Evolutionary conservation across 2,888 invertebrate genomes (phyloP).

Genomic region (Alentia gelatinosa): DNA sequence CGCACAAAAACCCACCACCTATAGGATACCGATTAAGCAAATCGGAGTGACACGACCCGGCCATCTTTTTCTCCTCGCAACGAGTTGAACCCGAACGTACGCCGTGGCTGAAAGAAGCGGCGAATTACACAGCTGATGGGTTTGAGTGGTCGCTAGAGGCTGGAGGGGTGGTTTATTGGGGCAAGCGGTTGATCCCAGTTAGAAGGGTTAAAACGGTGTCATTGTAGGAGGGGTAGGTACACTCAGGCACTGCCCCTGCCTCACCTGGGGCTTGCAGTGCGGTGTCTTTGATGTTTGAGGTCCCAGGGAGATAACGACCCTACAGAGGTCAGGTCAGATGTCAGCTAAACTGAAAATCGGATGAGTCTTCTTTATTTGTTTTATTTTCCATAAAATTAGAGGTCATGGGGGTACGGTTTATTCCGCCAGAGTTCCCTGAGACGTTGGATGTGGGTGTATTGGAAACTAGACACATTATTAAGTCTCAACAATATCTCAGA

Average conservation of each 20-base stretch:
- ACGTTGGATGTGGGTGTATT: too few species aligned
- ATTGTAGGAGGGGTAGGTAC: background rate
- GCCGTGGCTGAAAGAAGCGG: background rate
- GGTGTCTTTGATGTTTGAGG: background rate
- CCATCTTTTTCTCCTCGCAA: background rate
- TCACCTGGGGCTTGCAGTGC: background rate
- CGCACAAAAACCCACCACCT: background rate
- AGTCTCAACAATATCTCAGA: too few species aligned
- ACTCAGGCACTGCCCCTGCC: background rate
- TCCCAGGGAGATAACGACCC: background rate
- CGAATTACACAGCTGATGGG: background rate
- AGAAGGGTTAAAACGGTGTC: background rate
- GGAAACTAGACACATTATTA: too few species aligned
- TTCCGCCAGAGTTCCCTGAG: background rate
- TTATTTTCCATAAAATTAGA: slow-evolving; percentile 22
- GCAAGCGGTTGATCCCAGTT: background rate
- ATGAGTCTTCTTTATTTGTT: background rate
- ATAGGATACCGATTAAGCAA: background rate
- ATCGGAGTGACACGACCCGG: background rate
- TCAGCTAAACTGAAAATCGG: background rate
- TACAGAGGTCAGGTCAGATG: background rate
- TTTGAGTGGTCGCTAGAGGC: background rate
- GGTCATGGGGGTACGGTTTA: background rate
- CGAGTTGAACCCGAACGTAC: background rate
- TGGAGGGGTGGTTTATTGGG: background rate